phyloP scores from a whole-genome alignment of 2,888 invertebrate species.

The Parapristionchus giblindavisi region DNA sequence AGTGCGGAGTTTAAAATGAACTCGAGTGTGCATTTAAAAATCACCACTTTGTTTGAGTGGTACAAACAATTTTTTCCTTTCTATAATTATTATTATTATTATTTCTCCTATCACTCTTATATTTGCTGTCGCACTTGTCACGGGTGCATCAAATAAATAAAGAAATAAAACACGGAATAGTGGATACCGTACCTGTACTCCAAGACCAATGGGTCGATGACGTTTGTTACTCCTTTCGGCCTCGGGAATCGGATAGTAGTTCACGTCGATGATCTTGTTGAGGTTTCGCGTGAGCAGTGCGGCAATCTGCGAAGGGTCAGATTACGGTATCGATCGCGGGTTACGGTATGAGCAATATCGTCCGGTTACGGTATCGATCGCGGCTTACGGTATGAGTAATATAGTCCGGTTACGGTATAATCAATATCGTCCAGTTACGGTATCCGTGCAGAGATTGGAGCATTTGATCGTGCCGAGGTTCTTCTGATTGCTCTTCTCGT shows the following conservation, averaged over 20 bases:
- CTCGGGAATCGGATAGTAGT: slow-evolving; percentile 92
- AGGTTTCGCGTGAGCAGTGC: slow-evolving; percentile 86
- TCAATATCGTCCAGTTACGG: too few relatives aligned
- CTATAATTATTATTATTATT: neutral
- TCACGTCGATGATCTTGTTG: slow-evolving; percentile 95
- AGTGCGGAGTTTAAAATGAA: too few relatives aligned
- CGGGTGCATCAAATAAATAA: neutral
- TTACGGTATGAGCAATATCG: too few relatives aligned
- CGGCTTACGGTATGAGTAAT: too few relatives aligned
- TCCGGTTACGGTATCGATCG: too few relatives aligned
- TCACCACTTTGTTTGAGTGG: too few relatives aligned
- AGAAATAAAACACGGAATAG: neutral
- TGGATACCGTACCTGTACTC: slow-evolving; percentile 79
- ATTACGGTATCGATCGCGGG: too few relatives aligned
- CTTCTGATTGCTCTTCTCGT: slow-evolving; percentile 95
- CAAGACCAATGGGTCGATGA: slow-evolving; percentile 81
- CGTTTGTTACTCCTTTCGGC: slow-evolving; percentile 82
- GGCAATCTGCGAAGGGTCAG: slow-evolving; percentile 1
- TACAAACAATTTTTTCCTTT: too few relatives aligned
- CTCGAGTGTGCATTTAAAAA: too few relatives aligned
- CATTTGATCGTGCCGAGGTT: slow-evolving; percentile 98
- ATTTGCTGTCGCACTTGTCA: too few relatives aligned
- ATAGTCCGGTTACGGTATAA: too few relatives aligned
- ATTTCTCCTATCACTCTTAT: neutral
- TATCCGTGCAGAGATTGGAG: slow-evolving; percentile 97